These are phyloP conservation scores for Steatocranus sp. DNA, from an alignment of 2,797 vertebrate species.

Conservation along the genomic window DNA sequence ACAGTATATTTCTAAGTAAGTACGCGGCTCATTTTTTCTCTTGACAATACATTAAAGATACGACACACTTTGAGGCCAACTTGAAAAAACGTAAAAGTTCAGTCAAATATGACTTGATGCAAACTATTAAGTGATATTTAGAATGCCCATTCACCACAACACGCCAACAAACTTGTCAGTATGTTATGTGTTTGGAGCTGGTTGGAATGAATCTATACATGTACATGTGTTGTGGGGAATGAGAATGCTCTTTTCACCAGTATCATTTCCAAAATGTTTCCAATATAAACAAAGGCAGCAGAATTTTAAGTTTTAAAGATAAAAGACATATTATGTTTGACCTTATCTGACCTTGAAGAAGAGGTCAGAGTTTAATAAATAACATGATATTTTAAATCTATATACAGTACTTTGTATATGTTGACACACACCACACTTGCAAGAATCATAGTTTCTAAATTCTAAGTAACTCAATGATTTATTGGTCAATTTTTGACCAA, in stretches of 20 bases:
- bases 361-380: neutral
- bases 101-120: neutral
- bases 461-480: neutral
- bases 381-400: neutral
- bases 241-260: neutral
- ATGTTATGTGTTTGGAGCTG: accelerated
- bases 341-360: neutral
- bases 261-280: neutral
- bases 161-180: accelerated
- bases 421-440: neutral
- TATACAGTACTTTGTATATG: neutral
- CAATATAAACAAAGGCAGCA: neutral
- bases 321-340: neutral
- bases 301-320: neutral
- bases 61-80: neutral
- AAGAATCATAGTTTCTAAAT: neutral
- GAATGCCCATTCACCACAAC: accelerated
- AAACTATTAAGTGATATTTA: neutral
- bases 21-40: neutral
- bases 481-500: neutral
- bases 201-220: neutral
- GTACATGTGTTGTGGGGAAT: neutral
- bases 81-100: accelerated
- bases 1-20: neutral
- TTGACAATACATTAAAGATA: neutral